Evolutionary conservation across 2,888 invertebrate genomes (phyloP).

Genomic region (Stenotaenia linearis): DNA sequence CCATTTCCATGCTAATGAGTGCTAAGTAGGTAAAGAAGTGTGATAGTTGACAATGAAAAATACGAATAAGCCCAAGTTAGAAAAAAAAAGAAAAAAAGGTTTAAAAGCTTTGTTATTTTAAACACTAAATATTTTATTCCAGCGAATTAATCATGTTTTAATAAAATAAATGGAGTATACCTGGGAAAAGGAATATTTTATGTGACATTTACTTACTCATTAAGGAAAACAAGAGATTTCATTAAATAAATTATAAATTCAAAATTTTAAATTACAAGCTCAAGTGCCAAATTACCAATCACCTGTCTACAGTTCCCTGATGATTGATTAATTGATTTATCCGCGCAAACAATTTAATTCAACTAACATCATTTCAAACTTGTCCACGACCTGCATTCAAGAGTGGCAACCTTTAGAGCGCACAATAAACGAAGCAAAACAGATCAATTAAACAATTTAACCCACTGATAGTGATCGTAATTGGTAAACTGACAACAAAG

Average conservation of each 20-base stretch:
- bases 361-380: not conserved
- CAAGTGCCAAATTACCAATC: too few species aligned
- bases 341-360: not conserved
- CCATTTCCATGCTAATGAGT: constrained; percentile 6
- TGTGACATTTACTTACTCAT: too few species aligned
- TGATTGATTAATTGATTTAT: not conserved
- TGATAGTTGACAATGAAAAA: not conserved
- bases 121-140: too few species aligned
- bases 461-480: not conserved
- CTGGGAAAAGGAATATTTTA: too few species aligned
- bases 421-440: not conserved
- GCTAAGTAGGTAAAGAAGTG: constrained; percentile 15
- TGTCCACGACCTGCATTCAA: not conserved
- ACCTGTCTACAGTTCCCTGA: too few species aligned
- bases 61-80: not conserved
- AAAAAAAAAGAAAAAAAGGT: not conserved
- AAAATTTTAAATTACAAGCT: too few species aligned
- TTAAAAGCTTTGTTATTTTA: too few species aligned
- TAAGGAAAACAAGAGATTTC: too few species aligned
- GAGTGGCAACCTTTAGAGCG: not conserved
- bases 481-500: constrained; percentile 7
- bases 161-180: too few species aligned
- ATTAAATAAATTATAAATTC: too few species aligned
- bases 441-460: constrained; percentile 15
- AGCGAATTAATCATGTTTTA: too few species aligned